phyloP scores from a whole-genome alignment of 2,888 invertebrate species.

The Ornithoptera alexandrae region DNA sequence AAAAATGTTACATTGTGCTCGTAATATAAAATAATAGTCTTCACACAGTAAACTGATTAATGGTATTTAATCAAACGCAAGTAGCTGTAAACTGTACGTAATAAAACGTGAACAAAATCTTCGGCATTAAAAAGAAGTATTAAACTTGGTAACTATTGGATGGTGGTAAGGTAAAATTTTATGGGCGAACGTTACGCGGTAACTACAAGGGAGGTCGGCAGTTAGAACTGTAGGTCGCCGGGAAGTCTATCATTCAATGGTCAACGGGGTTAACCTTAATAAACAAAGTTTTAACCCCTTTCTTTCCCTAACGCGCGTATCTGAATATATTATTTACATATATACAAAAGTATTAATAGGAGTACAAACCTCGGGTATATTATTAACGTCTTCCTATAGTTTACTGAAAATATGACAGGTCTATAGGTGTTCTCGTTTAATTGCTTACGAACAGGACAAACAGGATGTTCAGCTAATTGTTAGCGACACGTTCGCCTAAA shows the following conservation, averaged over 20 bases:
- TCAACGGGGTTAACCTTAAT: background rate
- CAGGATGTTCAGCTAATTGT: no score
- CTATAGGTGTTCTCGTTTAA: no score
- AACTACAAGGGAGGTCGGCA: conserved; percentile 47
- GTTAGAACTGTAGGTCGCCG: conserved; percentile 10
- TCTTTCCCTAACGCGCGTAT: no score
- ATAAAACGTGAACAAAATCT: conserved; percentile 31
- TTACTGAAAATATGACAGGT: no score
- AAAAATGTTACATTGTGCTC: conserved; percentile 5
- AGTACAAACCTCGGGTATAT: no score
- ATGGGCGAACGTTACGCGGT: conserved; percentile 47
- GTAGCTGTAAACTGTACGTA: conserved; percentile 24
- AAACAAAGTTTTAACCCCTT: no score
- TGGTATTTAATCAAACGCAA: conserved; percentile 19
- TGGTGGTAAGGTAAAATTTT: conserved; percentile 50
- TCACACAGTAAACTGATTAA: conserved; percentile 7
- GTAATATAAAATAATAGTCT: conserved; percentile 13
- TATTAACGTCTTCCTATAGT: no score
- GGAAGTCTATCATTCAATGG: conserved; percentile 5
- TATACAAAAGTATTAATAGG: no score
- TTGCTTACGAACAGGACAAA: no score
- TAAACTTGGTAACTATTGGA: conserved; percentile 38
- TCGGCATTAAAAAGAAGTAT: conserved; percentile 37
- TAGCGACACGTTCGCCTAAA: no score
- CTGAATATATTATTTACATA: no score